Evolutionary conservation across 2,113 vertebrate genomes (phyloP).

Genomic region (Gnathonemus echidnorhynchus): DNA sequence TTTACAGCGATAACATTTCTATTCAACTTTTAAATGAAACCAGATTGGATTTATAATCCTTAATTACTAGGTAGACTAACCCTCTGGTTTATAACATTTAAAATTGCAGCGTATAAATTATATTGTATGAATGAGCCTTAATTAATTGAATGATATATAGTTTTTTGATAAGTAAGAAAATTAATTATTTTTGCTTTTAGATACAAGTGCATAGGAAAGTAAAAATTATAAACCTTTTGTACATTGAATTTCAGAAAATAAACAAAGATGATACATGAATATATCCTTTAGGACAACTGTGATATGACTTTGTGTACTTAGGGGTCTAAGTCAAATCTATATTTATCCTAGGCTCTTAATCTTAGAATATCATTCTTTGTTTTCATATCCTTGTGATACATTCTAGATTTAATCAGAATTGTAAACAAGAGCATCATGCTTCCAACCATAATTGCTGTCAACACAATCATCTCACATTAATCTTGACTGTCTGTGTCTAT

Average conservation of each 20-base stretch:
- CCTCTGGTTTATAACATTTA: background rate
- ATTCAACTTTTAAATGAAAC: background rate
- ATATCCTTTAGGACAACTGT: slow-evolving; percentile 51
- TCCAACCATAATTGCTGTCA: background rate
- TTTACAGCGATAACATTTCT: background rate
- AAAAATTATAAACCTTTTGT: slow-evolving; percentile 32
- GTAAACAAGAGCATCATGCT: slow-evolving; percentile 53
- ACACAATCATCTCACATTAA: background rate
- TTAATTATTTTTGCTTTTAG: background rate
- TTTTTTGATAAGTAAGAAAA: background rate
- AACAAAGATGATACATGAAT: slow-evolving; percentile 16
- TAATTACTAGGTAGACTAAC: background rate
- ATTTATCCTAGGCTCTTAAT: slow-evolving; percentile 52
- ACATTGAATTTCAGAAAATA: background rate
- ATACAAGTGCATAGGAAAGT: background rate
- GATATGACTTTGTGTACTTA: slow-evolving; percentile 53
- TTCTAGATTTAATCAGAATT: slow-evolving; percentile 63
- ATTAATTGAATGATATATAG: background rate
- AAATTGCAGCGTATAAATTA: background rate
- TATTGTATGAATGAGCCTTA: background rate
- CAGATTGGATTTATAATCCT: background rate
- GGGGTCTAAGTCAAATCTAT: slow-evolving; percentile 59
- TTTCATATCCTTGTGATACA: slow-evolving; percentile 66
- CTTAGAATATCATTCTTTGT: slow-evolving; percentile 59
- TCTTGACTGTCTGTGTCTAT: background rate